Evolutionary conservation across 2,113 vertebrate genomes (phyloP), one percentile per base, ranked within the genome.

Genomic region (Actenoides hombroni): DNA sequence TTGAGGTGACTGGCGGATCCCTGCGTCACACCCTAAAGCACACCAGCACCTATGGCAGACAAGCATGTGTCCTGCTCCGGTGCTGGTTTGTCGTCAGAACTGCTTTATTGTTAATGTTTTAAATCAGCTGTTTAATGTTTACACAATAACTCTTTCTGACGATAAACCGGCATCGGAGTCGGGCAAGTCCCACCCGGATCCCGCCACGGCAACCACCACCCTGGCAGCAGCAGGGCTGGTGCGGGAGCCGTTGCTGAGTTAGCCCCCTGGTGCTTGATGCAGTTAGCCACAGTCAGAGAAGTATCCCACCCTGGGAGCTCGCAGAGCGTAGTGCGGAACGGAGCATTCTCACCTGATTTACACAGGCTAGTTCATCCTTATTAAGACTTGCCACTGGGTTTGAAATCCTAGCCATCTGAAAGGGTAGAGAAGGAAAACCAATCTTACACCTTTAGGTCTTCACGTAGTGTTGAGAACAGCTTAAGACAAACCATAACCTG

Each of bases 401-500:
- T 65, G 61, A 94, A 77, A 87, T 88, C 69, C 75, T 42, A 42
- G 90, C 95, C 74, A 33, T 92, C 80, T 46, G 39, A 93, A 86
- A 85, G 57, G 67, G 86, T 95, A 78, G 92, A 90, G 78, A 70
- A 96, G 89, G 90, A 83, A 80, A 92, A 73, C 56, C 91, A 85
- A 83, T 86, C 84, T 69, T 83, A 82, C 71, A 90, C 69, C 87
- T 88, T 87, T 85, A 96, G 81, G 85, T 95, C 92, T 96, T 91
- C 89, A 67, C 42, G 65, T 92, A 96, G 91, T 94, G 88, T 96
- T 96, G 97, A 97, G 94, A 97, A 85, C 87, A 44, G 92, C 83
- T 92, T 95, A 94, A 97, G 93, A 94, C 94, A 89, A 96, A 94
- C 93, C 67, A 90, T 96, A 93, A 96, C 61, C 75, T 93, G 94